Evolutionary conservation across 1,140 invertebrate species (phyloP).

Genomic region (Catajapyx aquilonaris): DNA sequence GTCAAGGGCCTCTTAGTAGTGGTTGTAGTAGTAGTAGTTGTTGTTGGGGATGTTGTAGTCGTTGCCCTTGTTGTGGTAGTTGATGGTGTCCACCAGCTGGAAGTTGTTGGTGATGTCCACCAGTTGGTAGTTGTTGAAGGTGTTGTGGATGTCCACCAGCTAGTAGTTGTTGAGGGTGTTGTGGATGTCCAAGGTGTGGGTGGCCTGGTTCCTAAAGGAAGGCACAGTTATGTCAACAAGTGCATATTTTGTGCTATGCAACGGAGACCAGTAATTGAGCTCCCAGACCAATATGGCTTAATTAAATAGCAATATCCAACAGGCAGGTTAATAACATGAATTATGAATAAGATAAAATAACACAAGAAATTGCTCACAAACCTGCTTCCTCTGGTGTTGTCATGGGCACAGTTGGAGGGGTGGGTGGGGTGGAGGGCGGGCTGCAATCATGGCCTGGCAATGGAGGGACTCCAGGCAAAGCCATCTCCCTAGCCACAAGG

Average conservation of each 20-base stretch:
- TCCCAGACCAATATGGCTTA: too few relatives aligned
- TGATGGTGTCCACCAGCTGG: too few relatives aligned
- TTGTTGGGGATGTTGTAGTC: constrained; percentile 17
- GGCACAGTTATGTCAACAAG: not conserved
- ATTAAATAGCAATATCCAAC: too few relatives aligned
- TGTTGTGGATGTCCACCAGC: constrained; percentile 9
- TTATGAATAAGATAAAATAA: too few relatives aligned
- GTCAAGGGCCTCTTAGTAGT: too few relatives aligned
- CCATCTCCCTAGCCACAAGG: too few relatives aligned
- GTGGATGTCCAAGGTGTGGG: not conserved
- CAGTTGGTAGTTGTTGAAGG: constrained; percentile 12
- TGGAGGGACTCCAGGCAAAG: constrained; percentile 30
- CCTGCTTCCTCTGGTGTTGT: constrained; percentile 32
- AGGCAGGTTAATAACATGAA: too few relatives aligned
- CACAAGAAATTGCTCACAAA: too few relatives aligned
- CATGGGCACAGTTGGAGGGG: constrained; percentile 42
- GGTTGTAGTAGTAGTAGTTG: constrained; percentile 18
- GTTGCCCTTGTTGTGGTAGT: constrained; percentile 16
- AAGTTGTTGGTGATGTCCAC: too few relatives aligned
- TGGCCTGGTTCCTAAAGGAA: constrained; percentile 1
- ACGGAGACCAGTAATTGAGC: too few relatives aligned
- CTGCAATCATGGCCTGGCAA: constrained; percentile 31
- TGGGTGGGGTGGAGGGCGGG: constrained; percentile 38
- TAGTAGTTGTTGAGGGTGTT: constrained; percentile 1
- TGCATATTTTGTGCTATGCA: not conserved